Conservation (phyloP, 2,888 invertebrate species). For the Melanophora roralis region DNA sequence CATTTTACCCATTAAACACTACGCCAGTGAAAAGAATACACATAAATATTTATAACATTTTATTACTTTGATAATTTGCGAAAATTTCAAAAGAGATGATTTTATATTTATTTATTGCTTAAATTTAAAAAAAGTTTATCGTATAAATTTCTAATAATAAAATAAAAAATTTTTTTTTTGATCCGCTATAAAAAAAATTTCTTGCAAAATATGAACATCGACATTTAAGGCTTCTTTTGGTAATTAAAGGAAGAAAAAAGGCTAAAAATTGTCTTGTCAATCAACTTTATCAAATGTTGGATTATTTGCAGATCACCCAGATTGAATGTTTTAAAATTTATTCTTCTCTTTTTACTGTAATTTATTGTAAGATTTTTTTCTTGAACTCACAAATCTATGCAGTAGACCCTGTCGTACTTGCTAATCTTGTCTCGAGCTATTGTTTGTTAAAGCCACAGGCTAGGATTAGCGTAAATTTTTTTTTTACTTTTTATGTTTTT, state of each 20-base stretch:
- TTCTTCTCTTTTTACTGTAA: neutral
- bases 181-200: no score
- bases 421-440: conserved; percentile 59
- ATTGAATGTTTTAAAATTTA: neutral
- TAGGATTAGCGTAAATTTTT: conserved; percentile 69
- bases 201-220: neutral
- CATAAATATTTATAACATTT: conserved; percentile 56
- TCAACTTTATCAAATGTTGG: conserved; percentile 27
- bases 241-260: neutral
- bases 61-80: conserved; percentile 61
- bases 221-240: neutral
- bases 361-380: neutral
- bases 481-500: neutral
- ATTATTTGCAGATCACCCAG: conserved; percentile 54
- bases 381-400: neutral
- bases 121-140: conserved; percentile 1
- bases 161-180: no score
- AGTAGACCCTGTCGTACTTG: neutral
- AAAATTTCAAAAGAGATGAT: conserved; percentile 60
- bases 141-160: no score
- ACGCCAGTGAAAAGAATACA: conserved; percentile 29
- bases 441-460: conserved; percentile 69
- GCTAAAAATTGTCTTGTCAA: conserved; percentile 39
- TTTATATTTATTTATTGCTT: conserved; percentile 41
- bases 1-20: conserved; percentile 11